Conservation (phyloP, 2,113 vertebrate species). For the Hepsetus odoe region DNA sequence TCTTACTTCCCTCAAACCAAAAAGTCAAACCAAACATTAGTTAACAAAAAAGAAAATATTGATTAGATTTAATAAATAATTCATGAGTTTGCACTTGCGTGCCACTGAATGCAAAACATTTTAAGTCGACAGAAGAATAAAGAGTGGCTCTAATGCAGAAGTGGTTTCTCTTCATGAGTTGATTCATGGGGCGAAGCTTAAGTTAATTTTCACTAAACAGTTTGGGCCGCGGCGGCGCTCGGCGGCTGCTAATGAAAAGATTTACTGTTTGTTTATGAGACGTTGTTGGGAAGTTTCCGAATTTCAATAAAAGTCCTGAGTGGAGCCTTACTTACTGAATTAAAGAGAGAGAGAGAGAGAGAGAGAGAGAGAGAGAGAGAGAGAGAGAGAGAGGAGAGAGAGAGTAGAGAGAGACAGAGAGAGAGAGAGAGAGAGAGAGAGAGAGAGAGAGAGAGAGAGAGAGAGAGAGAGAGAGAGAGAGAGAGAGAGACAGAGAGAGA, state of each 20-base stretch:
- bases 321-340: background rate
- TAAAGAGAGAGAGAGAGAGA: background rate
- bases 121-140: too few relatives aligned
- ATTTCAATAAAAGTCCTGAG: background rate
- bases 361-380: too few relatives aligned
- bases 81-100: background rate
- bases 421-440: background rate
- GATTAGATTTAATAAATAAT: conserved; percentile 1
- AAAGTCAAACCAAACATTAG: background rate
- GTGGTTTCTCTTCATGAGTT: conserved; percentile 1
- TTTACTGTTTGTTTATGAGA: conserved; percentile 16
- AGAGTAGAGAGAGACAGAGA: too few relatives aligned
- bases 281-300: background rate
- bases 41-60: background rate
- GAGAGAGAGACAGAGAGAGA: too few relatives aligned
- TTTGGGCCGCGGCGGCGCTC: background rate
- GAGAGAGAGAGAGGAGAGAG: background rate
- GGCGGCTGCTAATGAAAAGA: conserved; percentile 13
- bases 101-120: background rate
- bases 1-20: too few relatives aligned
- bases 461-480: background rate
- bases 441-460: background rate
- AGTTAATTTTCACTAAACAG: background rate
- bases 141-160: too few relatives aligned
- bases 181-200: background rate